These are phyloP conservation scores for Lycopodina hypogea DNA, from an alignment of 37 sponge, comb jelly and placozoan species.

Conservation along the genomic window DNA sequence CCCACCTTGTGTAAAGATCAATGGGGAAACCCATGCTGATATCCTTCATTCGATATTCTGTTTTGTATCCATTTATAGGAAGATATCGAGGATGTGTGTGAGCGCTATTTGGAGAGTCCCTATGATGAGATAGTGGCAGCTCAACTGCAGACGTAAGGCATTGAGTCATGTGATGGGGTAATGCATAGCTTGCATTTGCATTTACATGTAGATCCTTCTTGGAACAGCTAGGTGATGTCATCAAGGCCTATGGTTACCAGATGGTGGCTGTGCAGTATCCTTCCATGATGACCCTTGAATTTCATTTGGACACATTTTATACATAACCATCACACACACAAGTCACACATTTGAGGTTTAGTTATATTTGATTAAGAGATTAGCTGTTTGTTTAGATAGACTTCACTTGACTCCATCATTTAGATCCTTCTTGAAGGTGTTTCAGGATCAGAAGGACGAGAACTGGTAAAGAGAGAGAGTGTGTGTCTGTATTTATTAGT, in stretches of 20 bases:
- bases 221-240: conserved; percentile 20
- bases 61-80: neutral
- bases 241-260: conserved; percentile 56
- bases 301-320: neutral
- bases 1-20: too few species aligned
- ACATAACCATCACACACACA: neutral
- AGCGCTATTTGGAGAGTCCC: conserved; percentile 56
- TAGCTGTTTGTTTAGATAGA: too few species aligned
- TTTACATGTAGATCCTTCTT: conserved; percentile 26
- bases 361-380: too few species aligned
- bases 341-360: too few species aligned
- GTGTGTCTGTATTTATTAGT: neutral
- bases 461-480: conserved; percentile 54
- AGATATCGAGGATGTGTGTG: conserved; percentile 54
- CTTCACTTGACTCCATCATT: neutral
- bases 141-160: conserved; percentile 51
- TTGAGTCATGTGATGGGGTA: neutral
- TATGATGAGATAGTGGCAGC: conserved; percentile 81
- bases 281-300: neutral
- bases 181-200: neutral
- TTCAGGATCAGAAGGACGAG: conserved; percentile 79
- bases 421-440: conserved; percentile 67
- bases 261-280: conserved; percentile 75
- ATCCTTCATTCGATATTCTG: too few species aligned
- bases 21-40: too few species aligned